Evolutionary conservation across 2,113 vertebrate species (phyloP), one percentile per base, ranked within the genome.

Genomic region (Chaetodon trifascialis): DNA sequence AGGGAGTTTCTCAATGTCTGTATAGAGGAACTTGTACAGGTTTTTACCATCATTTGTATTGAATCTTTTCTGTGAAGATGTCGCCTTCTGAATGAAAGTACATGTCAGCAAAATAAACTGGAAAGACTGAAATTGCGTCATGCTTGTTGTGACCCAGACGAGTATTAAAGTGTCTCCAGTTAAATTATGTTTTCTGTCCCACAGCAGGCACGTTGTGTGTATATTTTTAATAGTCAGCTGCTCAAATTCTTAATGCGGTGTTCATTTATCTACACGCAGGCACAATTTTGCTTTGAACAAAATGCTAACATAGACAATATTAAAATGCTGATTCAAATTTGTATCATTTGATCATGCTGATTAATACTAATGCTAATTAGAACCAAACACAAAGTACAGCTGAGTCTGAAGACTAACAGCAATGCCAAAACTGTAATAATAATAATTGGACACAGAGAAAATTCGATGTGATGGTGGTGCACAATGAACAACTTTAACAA

Each of bases 51-150:
- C 11, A 47, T 68, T 67, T 62, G 23, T 81, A 71, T 2, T 66
- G 19, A 72, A 58, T 44, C 9, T 82, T 68, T 80, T 82, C 34
- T 66, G 58, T 78, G 25, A 82, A 60, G 74, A 79, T 73, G 73
- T 4, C 64, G 52, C 76, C 64, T 65, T 49, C 30, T 62, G 19
- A 74, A 44, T 58, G 46, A 59, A 63, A 25, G 1, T 51, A 42
- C 23, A 40, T 30, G 25, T 72, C 54, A 19, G 17, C 40, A 54
- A 85, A 92, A 87, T 90, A 90, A 88, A 92, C 19, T 38, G 10
- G 8, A 49, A 70, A 63, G 11, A 62, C 11, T 49, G 0, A 59
- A 63, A 80, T 2, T 72, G 69, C 60, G 55, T 66, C 42, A 23
- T 59, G 17, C 6, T 36, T 72, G 42, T 49, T 34, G 4, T 14